These are phyloP conservation scores for Bursaphelenchus okinawaensis DNA, from an alignment of 2,888 invertebrate genomes.

Conservation along the genomic window DNA sequence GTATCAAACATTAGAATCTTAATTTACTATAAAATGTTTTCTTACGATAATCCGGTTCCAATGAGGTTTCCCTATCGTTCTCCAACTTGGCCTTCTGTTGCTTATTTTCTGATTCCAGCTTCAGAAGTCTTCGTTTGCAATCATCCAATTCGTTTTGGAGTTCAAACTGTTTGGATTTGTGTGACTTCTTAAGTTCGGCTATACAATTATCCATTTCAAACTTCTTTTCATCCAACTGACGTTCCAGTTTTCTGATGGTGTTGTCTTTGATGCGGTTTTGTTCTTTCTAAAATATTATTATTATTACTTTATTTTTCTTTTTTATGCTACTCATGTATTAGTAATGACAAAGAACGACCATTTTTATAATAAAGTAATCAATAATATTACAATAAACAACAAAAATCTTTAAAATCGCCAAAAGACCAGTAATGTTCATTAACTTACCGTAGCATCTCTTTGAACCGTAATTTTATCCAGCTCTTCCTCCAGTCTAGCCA, in stretches of 20 bases:
- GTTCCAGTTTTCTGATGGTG: conserved; percentile 40
- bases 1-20: background rate
- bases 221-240: conserved; percentile 48
- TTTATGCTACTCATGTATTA: no score
- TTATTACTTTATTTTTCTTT: no score
- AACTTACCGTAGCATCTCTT: conserved; percentile 25
- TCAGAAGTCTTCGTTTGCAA: conserved; percentile 29
- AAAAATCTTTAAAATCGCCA: background rate
- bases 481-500: conserved; percentile 23
- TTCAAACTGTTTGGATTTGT: conserved; percentile 42
- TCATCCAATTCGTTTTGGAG: conserved; percentile 43
- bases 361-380: no score
- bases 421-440: background rate
- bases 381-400: no score
- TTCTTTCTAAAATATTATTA: conserved; percentile 42
- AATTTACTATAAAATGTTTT: conserved; percentile 5
- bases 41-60: conserved; percentile 49
- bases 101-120: conserved; percentile 44
- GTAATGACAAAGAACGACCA: no score
- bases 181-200: conserved; percentile 46
- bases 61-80: conserved; percentile 40
- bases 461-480: conserved; percentile 27
- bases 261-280: conserved; percentile 40
- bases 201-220: conserved; percentile 51
- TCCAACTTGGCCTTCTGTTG: conserved; percentile 33